Evolutionary conservation across 2,888 invertebrate species (phyloP).

Genomic region (Phlogophora meticulosa): DNA sequence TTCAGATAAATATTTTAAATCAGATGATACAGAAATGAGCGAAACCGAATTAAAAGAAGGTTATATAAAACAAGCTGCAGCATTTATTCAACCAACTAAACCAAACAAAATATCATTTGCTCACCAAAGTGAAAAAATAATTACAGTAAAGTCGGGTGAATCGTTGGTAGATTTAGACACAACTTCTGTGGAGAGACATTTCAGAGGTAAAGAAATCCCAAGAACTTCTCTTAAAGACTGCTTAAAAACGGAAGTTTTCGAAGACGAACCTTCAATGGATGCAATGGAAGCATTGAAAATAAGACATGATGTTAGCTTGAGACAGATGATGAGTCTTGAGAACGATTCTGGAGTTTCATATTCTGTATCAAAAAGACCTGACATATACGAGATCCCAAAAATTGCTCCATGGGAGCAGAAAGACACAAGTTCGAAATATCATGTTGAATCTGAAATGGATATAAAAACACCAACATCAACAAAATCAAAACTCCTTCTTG

Average conservation of each 20-base stretch:
- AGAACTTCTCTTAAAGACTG: slow-evolving; percentile 2
- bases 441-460: not conserved
- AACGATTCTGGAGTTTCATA: slow-evolving; percentile 6
- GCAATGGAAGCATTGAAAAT: slow-evolving; percentile 26
- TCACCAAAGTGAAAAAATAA: not conserved
- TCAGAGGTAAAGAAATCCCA: not conserved
- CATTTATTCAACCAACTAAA: slow-evolving; percentile 8
- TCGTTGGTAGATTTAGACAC: not conserved
- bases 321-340: slow-evolving; percentile 23
- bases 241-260: not conserved
- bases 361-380: slow-evolving; percentile 3
- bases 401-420: slow-evolving; percentile 27
- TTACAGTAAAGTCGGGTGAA: not conserved
- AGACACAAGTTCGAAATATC: not conserved
- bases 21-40: slow-evolving; percentile 6
- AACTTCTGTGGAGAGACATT: not conserved
- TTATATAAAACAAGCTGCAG: slow-evolving; percentile 3
- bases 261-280: slow-evolving; percentile 17
- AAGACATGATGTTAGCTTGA: slow-evolving; percentile 37
- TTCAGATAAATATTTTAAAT: slow-evolving; percentile 18
- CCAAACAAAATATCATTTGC: not conserved
- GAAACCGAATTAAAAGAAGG: slow-evolving; percentile 4
- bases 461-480: not conserved
- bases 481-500: not conserved
- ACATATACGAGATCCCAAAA: slow-evolving; percentile 17